Base-by-base conservation (phyloP, 2,113 vertebrate genomes). In the Raphicerus campestris region DNA sequence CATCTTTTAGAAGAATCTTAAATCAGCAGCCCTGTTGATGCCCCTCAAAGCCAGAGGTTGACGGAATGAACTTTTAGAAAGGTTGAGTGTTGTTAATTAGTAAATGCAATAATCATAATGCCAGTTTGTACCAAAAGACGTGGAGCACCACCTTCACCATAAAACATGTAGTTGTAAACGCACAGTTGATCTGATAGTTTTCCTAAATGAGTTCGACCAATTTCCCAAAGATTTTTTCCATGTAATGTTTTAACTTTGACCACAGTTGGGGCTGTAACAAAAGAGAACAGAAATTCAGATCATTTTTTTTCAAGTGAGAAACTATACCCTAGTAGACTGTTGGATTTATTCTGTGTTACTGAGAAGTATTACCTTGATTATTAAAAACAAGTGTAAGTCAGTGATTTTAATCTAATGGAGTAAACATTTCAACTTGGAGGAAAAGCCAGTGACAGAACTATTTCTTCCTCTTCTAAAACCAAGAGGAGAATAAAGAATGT, bases 301-400 rank as follows among this genome's bases (percentile, higher is more conserved):
- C 42, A 51, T n/a, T 91, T 81, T 49, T 47, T 92, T 98, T 97
- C 87, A 96, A 97, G 28, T 42, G 87, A 97, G 53, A 84, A 82
- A 97, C 91, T 97, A 89, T 98, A 97, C 28, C 16, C 47, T 70
- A n/a, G 96, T 47, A 96, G 51, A 47, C 51, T 95, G 5, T 96
- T 97, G 42, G 53, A 94, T 98, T 98, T 97, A 55, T 94, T 97
- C 95, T 85, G 92, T 94, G 92, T 94, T 96, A 85, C 47, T 55
- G 2, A 88, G 78, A 88, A 80, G 73, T 32, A 16, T 75, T 5
- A 39, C 89, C 92, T 63, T 73, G 0, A 0, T 86, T 90, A 20
- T 85, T 95, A 95, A 78, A 88, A 91, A 90, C 84, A 80, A 85
- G 51, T 94, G 93, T 96, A 53, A 78, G 91, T 84, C 56, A 90